Conservation (phyloP, 2,888 invertebrate genomes). For the Peribatodes rhomboidaria region DNA sequence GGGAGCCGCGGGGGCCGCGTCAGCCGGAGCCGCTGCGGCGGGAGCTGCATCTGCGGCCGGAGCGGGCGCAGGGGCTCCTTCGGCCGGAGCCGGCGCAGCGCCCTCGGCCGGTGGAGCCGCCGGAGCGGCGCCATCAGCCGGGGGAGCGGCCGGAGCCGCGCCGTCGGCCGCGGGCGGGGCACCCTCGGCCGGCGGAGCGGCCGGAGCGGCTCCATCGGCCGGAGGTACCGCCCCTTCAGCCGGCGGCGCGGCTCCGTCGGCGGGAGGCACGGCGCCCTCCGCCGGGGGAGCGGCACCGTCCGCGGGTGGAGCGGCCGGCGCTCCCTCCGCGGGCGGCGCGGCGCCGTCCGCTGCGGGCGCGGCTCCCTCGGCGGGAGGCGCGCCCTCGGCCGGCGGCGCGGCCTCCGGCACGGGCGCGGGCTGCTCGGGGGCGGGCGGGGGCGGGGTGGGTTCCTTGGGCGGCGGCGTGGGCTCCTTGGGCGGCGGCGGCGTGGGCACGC, state of each 20-base stretch:
- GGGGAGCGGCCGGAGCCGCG: constrained; percentile 49
- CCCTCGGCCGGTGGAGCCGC: constrained; percentile 52
- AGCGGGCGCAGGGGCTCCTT: constrained; percentile 56
- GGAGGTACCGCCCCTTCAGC: constrained; percentile 59
- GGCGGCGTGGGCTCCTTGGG: constrained; percentile 52
- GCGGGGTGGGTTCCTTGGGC: constrained; percentile 43
- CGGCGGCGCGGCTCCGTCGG: constrained; percentile 52
- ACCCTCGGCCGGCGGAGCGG: constrained; percentile 62
- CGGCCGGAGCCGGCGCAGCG: constrained; percentile 56
- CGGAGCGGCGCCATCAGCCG: constrained; percentile 62
- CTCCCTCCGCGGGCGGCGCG: constrained; percentile 54
- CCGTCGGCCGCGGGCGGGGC: constrained; percentile 52
- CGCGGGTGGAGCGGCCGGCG: constrained; percentile 50
- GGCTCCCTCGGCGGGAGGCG: constrained; percentile 51
- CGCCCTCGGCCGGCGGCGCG: constrained; percentile 43
- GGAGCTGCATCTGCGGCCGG: constrained; percentile 46
- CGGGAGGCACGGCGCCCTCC: constrained; percentile 40
- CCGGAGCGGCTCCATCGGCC: constrained; percentile 54
- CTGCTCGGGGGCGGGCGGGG: constrained; percentile 41
- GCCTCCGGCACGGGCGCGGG: constrained; percentile 29
- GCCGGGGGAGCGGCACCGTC: constrained; percentile 57
- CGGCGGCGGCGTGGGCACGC: constrained; percentile 53
- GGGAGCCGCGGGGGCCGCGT: constrained; percentile 48
- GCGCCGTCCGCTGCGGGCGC: constrained; percentile 55
- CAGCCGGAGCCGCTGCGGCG: constrained; percentile 45